These are phyloP conservation scores for Escarpia spicata DNA, from an alignment of 2,888 invertebrate genomes.

Conservation along the genomic window DNA sequence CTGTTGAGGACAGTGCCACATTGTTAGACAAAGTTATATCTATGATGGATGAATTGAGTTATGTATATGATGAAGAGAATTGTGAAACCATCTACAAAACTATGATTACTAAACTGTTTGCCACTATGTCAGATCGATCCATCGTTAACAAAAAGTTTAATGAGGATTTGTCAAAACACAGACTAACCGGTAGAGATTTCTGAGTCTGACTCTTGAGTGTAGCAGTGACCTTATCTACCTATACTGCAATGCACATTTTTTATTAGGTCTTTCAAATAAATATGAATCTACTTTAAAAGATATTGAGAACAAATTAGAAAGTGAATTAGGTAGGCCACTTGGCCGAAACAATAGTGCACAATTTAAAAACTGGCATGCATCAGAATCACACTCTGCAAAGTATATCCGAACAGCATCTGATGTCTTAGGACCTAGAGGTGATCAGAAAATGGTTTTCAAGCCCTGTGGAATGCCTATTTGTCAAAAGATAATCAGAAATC, in stretches of 20 bases:
- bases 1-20: not conserved
- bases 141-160: not conserved
- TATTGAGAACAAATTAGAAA: too few relatives aligned
- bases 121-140: not conserved
- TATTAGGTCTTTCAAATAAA: too few relatives aligned
- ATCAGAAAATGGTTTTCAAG: too few relatives aligned
- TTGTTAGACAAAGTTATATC: slow-evolving; percentile 17
- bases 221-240: not conserved
- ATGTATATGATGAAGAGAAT: not conserved
- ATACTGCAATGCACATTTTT: not conserved
- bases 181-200: not conserved
- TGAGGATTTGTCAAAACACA: not conserved
- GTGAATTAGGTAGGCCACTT: too few relatives aligned
- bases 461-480: too few relatives aligned
- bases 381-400: too few relatives aligned
- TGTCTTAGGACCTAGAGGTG: too few relatives aligned
- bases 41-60: not conserved
- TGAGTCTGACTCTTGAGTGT: not conserved
- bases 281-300: too few relatives aligned
- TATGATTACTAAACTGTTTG: not conserved
- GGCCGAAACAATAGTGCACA: too few relatives aligned
- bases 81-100: not conserved
- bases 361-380: too few relatives aligned
- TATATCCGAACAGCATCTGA: too few relatives aligned
- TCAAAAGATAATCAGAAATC: too few relatives aligned